Percentiles rank a stretch among this genome's conserved stretches.
phyloP scores from a whole-genome alignment of 2,888 invertebrate genomes.

The Panopea generosa region DNA sequence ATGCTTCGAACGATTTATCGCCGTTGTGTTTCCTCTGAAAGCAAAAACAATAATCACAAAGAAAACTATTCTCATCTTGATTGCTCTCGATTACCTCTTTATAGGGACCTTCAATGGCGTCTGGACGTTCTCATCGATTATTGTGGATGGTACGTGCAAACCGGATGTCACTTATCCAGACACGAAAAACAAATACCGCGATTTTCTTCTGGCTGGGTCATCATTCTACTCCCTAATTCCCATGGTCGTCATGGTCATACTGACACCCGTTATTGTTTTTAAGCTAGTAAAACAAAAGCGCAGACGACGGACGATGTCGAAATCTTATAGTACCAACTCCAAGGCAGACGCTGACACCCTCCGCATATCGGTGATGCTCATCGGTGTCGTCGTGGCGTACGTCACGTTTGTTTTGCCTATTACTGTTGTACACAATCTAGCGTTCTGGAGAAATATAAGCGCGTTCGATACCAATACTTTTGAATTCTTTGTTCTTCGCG shows the following conservation, averaged over 20 bases:
- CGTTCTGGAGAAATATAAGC: conserved; percentile 51
- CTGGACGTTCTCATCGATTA: conserved; percentile 67
- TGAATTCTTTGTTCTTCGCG: conserved; percentile 54
- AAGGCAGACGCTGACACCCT: conserved; percentile 31
- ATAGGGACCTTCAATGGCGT: conserved; percentile 58
- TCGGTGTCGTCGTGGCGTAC: conserved; percentile 69
- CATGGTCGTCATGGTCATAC: conserved; percentile 48
- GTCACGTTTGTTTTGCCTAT: conserved; percentile 68
- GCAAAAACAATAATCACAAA: conserved; percentile 65
- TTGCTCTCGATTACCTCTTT: conserved; percentile 52
- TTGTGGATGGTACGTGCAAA: conserved; percentile 60
- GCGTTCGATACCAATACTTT: conserved; percentile 61
- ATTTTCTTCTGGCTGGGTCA: conserved; percentile 55
- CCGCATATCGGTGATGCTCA: conserved; percentile 65
- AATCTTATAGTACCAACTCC: not conserved
- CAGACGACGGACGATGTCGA: conserved; percentile 23
- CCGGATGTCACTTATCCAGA: conserved; percentile 57
- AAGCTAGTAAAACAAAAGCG: conserved; percentile 38
- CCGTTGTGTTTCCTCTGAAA: conserved; percentile 70
- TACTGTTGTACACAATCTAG: conserved; percentile 64
- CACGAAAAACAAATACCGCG: conserved; percentile 31
- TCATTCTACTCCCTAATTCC: conserved; percentile 64
- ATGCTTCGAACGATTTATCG: conserved; percentile 71
- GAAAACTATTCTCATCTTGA: conserved; percentile 38
- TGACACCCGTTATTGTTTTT: conserved; percentile 62